Conservation (phyloP, 1,140 invertebrate species). For the Drosophila arawakana region DNA sequence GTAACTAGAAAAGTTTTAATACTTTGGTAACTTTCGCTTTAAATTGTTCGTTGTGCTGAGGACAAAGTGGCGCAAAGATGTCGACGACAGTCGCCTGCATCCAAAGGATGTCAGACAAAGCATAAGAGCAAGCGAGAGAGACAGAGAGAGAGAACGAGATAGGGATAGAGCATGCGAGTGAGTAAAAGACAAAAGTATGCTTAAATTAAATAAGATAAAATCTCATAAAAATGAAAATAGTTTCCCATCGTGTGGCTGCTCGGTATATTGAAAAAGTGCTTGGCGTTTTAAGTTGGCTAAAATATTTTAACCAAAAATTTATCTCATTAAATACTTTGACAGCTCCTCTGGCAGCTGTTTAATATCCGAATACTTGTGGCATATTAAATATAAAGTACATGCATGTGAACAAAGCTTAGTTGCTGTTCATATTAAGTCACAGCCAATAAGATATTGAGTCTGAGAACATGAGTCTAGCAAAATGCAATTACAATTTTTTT, state of each 20-base stretch:
- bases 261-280: not conserved
- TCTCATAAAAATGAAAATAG: slow-evolving; percentile 79
- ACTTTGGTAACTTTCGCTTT: slow-evolving; percentile 75
- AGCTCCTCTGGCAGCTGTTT: slow-evolving; percentile 50
- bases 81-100: slow-evolving; percentile 45
- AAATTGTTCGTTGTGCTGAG: slow-evolving; percentile 66
- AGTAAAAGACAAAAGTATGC: slow-evolving; percentile 60
- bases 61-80: slow-evolving; percentile 57
- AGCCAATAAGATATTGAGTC: not conserved
- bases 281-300: slow-evolving; percentile 7
- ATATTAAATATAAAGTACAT: slow-evolving; percentile 4
- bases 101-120: slow-evolving; percentile 38
- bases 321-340: slow-evolving; percentile 66
- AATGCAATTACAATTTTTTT: too few species aligned
- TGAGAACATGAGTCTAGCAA: not conserved
- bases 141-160: not conserved
- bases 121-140: slow-evolving; percentile 3
- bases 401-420: slow-evolving; percentile 1
- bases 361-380: slow-evolving; percentile 45
- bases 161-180: not conserved
- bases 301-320: slow-evolving; percentile 70
- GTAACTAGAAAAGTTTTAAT: slow-evolving; percentile 80
- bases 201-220: slow-evolving; percentile 82
- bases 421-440: slow-evolving; percentile 2
- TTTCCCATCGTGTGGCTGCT: slow-evolving; percentile 53